phyloP scores from a whole-genome alignment of 2,888 invertebrate genomes.

The Drosophila acutilabella region DNA sequence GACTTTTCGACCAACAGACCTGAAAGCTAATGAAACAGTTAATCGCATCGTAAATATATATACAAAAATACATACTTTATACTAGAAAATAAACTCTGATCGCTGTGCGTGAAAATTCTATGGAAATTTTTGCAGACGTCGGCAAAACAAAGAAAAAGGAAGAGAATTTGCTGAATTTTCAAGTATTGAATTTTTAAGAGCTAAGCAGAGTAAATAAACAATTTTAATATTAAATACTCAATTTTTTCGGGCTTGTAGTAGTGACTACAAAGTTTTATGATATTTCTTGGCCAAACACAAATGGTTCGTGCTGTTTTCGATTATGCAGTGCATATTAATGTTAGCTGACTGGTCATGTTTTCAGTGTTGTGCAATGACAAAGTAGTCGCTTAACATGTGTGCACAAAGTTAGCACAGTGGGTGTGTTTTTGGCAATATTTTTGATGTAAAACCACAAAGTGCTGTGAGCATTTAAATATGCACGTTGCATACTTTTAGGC shows the following conservation, averaged over 20 bases:
- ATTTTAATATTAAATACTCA: too few relatives aligned
- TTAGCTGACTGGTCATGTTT: background rate
- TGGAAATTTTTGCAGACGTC: background rate
- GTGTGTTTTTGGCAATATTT: conserved; percentile 5
- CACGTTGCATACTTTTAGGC: conserved; percentile 67
- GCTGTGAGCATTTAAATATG: conserved; percentile 65
- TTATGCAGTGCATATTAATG: background rate
- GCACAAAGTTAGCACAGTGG: background rate
- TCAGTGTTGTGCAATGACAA: conserved; percentile 8
- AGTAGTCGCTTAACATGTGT: background rate
- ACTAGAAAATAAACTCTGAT: background rate
- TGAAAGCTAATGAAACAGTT: conserved; percentile 24
- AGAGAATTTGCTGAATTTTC: too few relatives aligned
- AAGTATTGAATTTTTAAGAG: too few relatives aligned
- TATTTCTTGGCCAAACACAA: background rate
- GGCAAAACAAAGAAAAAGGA: background rate
- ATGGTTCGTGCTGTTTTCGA: background rate
- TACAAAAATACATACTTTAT: too few relatives aligned
- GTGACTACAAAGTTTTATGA: too few relatives aligned
- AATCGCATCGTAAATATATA: conserved; percentile 18
- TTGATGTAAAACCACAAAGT: conserved; percentile 33
- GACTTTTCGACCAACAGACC: conserved; percentile 7
- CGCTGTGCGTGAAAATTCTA: background rate
- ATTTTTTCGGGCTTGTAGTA: too few relatives aligned
- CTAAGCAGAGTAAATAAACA: too few relatives aligned